Conservation (phyloP, 2,888 invertebrate genomes). For the Tubiluchus corallicola region DNA sequence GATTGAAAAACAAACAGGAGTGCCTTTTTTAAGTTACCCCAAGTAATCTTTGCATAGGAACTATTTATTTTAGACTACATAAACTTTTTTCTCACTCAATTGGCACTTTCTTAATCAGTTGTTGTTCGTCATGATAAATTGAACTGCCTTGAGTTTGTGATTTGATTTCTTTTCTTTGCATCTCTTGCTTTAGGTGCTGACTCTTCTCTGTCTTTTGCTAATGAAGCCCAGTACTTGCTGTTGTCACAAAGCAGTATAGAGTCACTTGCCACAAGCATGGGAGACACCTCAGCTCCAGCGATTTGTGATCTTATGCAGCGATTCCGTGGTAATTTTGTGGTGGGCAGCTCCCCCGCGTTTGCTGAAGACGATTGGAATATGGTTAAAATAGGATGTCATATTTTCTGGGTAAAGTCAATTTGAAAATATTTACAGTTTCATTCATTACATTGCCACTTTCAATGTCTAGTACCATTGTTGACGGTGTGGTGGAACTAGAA, state of each 20-base stretch:
- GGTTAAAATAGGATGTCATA: conserved; percentile 40
- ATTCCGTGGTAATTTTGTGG: conserved; percentile 76
- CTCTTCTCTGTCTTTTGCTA: conserved; percentile 18
- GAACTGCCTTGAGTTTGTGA: too few species aligned
- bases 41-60: too few species aligned
- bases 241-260: conserved; percentile 55
- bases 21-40: too few species aligned
- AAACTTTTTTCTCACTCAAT: conserved; percentile 46
- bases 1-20: too few species aligned
- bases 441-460: too few species aligned
- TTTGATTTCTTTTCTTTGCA: too few species aligned
- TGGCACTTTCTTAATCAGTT: background rate
- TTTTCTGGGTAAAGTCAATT: conserved; percentile 17
- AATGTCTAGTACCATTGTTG: too few species aligned
- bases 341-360: conserved; percentile 49
- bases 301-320: conserved; percentile 45
- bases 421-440: too few species aligned
- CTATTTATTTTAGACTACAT: conserved; percentile 41
- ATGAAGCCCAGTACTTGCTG: conserved; percentile 38
- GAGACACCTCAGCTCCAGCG: background rate
- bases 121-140: background rate
- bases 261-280: conserved; percentile 29
- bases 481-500: conserved; percentile 2
- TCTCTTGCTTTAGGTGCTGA: too few species aligned
- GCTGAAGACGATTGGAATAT: conserved; percentile 52